Conservation (phyloP, 2,888 invertebrate genomes). For the Agrochola macilenta region DNA sequence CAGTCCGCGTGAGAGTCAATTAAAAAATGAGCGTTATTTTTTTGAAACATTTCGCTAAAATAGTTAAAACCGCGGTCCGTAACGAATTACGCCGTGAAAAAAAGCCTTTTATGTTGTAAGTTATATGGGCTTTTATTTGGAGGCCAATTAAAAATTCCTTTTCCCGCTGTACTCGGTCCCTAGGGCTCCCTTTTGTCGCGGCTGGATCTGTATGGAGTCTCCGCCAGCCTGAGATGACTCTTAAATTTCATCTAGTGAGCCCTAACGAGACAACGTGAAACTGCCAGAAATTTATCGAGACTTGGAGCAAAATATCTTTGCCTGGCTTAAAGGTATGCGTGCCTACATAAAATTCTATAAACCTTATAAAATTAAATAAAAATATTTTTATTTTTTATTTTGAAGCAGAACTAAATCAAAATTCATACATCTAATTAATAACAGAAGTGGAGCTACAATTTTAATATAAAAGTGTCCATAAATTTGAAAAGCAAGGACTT, state of each 20-base stretch:
- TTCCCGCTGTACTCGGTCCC: slow-evolving; percentile 78
- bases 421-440: slow-evolving; percentile 21
- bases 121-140: slow-evolving; percentile 82
- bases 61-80: slow-evolving; percentile 69
- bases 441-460: slow-evolving; percentile 37
- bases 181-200: slow-evolving; percentile 82
- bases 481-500: slow-evolving; percentile 50
- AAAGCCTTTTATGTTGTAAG: slow-evolving; percentile 76
- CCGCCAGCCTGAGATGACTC: slow-evolving; percentile 77
- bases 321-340: slow-evolving; percentile 39
- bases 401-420: slow-evolving; percentile 25
- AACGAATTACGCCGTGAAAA: slow-evolving; percentile 73
- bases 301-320: slow-evolving; percentile 63
- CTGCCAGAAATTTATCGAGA: slow-evolving; percentile 63
- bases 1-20: slow-evolving; percentile 63
- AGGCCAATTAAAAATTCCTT: slow-evolving; percentile 87
- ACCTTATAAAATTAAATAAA: neutral
- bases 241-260: slow-evolving; percentile 85
- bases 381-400: neutral
- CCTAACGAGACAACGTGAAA: slow-evolving; percentile 78
- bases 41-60: slow-evolving; percentile 67
- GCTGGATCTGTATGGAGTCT: slow-evolving; percentile 80
- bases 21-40: slow-evolving; percentile 65
- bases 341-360: slow-evolving; percentile 31
- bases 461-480: slow-evolving; percentile 50